These are phyloP conservation scores for Venusia cambrica DNA, from an alignment of 2,888 invertebrate species.

Conservation along the genomic window DNA sequence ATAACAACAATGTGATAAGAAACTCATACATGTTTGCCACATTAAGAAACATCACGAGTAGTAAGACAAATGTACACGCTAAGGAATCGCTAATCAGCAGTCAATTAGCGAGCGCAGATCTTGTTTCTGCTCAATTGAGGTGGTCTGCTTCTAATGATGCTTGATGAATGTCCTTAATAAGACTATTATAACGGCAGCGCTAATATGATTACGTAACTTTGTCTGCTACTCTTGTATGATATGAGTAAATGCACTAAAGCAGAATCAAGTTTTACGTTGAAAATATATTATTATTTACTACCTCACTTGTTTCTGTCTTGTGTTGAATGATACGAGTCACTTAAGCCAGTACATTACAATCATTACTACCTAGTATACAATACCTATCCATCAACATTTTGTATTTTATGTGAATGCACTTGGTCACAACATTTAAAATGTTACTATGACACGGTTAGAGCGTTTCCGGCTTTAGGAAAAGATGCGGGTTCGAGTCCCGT, in stretches of 20 bases:
- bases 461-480: too few relatives aligned
- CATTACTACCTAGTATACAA: too few relatives aligned
- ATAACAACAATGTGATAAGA: conserved; percentile 10
- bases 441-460: too few relatives aligned
- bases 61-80: conserved; percentile 19
- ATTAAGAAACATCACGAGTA: conserved; percentile 12
- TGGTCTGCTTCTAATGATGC: conserved; percentile 58
- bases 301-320: too few relatives aligned
- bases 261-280: background rate
- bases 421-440: too few relatives aligned
- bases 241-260: too few relatives aligned
- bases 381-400: too few relatives aligned
- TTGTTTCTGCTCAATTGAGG: conserved; percentile 59
- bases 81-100: conserved; percentile 24
- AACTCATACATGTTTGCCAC: conserved; percentile 2
- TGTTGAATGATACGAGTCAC: too few relatives aligned
- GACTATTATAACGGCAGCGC: conserved; percentile 38
- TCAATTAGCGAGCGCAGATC: conserved; percentile 35
- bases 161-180: conserved; percentile 58
- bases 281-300: too few relatives aligned
- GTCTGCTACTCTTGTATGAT: conserved; percentile 1
- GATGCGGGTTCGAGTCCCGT: too few relatives aligned
- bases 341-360: too few relatives aligned
- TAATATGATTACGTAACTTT: conserved; percentile 33
- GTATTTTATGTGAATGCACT: too few relatives aligned